Percentiles rank a stretch among this genome's conserved stretches.
Evolutionary conservation across 2,113 vertebrate genomes (phyloP).

Genomic region (Myiopsitta monachus): DNA sequence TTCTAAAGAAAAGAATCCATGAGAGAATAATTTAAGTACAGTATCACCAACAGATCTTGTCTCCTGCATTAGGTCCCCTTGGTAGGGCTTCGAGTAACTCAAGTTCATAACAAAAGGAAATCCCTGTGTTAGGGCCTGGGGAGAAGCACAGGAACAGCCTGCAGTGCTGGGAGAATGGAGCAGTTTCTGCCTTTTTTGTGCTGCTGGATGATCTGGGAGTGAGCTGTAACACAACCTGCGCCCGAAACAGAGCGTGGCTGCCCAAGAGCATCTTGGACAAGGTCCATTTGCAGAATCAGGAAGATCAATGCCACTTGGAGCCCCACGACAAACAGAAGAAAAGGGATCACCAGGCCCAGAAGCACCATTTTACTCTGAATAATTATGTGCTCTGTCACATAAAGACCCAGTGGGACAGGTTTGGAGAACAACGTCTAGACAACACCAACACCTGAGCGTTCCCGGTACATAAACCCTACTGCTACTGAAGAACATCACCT

Average conservation of each 20-base stretch:
- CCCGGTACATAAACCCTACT: background rate
- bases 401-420: fast-evolving
- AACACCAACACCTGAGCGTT: fast-evolving
- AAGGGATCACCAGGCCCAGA: too few species aligned
- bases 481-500: background rate
- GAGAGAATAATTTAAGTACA: background rate
- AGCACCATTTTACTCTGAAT: background rate
- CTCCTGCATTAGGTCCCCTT: fast-evolving
- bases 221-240: background rate
- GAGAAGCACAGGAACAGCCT: background rate
- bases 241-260: fast-evolving
- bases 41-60: background rate
- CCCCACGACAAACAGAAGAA: background rate
- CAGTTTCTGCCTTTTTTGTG: background rate
- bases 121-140: background rate
- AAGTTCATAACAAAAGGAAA: background rate
- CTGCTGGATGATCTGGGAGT: background rate
- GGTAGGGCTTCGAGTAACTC: background rate
- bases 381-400: background rate
- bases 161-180: fast-evolving
- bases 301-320: fast-evolving
- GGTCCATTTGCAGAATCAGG: fast-evolving
- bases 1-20: background rate
- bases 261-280: background rate
- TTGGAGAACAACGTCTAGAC: background rate